phyloP scores from a whole-genome alignment of 1,140 invertebrate species.

The Dreissena polymorpha region DNA sequence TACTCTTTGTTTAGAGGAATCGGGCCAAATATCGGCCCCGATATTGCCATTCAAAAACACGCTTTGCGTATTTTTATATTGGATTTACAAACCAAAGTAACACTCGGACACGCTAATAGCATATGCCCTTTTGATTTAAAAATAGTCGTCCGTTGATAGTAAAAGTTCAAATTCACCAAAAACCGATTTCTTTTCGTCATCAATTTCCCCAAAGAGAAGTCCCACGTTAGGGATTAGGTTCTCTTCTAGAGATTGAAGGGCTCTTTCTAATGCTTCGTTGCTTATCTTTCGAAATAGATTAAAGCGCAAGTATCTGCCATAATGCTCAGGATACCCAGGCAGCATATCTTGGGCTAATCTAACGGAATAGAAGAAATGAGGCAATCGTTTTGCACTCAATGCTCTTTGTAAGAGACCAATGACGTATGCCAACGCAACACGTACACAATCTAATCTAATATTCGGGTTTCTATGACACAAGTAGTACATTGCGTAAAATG shows the following conservation, averaged over 20 bases:
- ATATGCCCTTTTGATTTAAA: too few species aligned
- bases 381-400: background rate
- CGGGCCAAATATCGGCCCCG: too few species aligned
- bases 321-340: background rate
- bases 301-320: background rate
- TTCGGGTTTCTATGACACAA: background rate
- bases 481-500: conserved; percentile 1
- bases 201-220: background rate
- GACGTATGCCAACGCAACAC: background rate
- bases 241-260: background rate
- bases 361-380: background rate
- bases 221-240: background rate
- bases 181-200: background rate
- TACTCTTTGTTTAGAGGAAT: too few species aligned
- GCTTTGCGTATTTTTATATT: too few species aligned
- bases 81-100: too few species aligned
- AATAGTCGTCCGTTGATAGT: too few species aligned
- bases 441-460: background rate
- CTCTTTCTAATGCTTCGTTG: background rate
- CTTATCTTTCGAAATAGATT: background rate
- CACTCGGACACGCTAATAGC: too few species aligned
- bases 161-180: too few species aligned
- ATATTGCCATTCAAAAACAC: too few species aligned
- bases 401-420: background rate
- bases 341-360: background rate